Base-by-base conservation (phyloP, 2,113 vertebrate genomes). In the Campylomormyrus numenius region DNA sequence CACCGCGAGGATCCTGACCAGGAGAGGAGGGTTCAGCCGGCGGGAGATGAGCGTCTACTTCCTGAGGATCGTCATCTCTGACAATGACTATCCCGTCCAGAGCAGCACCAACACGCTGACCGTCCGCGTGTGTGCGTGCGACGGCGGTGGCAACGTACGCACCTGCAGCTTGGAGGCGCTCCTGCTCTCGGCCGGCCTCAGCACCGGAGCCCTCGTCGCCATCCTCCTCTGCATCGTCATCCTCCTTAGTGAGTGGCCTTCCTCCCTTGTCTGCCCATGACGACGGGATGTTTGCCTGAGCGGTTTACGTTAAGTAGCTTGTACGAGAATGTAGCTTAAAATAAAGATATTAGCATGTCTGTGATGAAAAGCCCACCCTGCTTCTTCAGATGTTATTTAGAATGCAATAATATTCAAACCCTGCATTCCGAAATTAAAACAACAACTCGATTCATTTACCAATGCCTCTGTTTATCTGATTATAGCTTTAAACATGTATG, bases 1-100 rank as follows among this genome's bases (percentile, higher is more conserved):
- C 89, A 97, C 97, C 31, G 97, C 97, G 89, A 95, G 96, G 91
- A 97, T 98, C 93, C 91, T 97, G 94, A 97, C 97, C 1, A 95
- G 96, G 88, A 95, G 96, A 91, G 97, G 97, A 58, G 97, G 97
- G 89, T 97, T 97, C 90, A 97, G 94, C 39, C 94, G 97, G 50
- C 97, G 96, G 27, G 97, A 97, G 94, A 96, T 96, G 90, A 97
- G 94, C 52, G 96, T 94, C 24, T 97, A 97, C 83, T 94, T 97
- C 35, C 93, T 97, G 52, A 96, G 96, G 0, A 95, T 98, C 90
- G 96, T 97, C 90, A 97, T 97, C 89, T 97, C 97, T 0, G 96
- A 97, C 92, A 97, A 96, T 0, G 97, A 97, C 53, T 97, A 97
- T 90, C 97, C 97, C 0, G 96, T 96, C 90, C 97, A 97, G 93